Base-by-base conservation (phyloP, 2,113 vertebrate genomes). In the Cranoglanis bouderius region DNA sequence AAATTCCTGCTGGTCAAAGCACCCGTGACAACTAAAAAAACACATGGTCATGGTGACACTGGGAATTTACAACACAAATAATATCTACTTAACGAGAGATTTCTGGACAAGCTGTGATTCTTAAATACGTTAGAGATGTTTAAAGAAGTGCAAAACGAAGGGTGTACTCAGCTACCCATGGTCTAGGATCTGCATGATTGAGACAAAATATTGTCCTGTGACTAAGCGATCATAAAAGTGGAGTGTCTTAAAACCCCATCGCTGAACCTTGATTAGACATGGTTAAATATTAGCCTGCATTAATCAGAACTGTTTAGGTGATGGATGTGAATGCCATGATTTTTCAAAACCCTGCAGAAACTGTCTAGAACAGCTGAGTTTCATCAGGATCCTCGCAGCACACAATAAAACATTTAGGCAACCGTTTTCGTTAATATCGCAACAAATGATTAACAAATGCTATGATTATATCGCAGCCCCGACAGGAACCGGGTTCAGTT, bases 401-500 rank as follows among this genome's bases (percentile, higher is more conserved):
- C 78, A 82, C 80, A 59, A 59, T 40, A 59, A 59, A 24, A 40
- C 35, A 59, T 59, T 80, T 38, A 57, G 18, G 4, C 3, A 82
- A 57, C 0, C 1, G 4, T 40, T 82, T 26, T 16, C 18, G 35
- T 21, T 40, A 43, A 83, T 43, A 29, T 14, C 55, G 38, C 53
- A 53, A 53, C 10, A 53, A 53, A 53, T 35, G 16, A 78, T 78
- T 21, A n/a, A 57, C 32, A 57, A 82, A 82, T 19, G 53, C 16
- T 38, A 18, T 12, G 55, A 83, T 43, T 43, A 40, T 6, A 16
- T 61, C 0, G 35, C 32, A 53, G 51, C 53, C 9, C 81, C 26
- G 4, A 82, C 35, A 38, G 65, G 93, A 80, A 85, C 89, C 81
- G 90, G 92, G 94, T 92, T 94, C 93, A 94, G 95, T 94, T 92